These are phyloP conservation scores for Salvelinus sp. DNA, from an alignment of 2,113 vertebrate species.

Conservation along the genomic window DNA sequence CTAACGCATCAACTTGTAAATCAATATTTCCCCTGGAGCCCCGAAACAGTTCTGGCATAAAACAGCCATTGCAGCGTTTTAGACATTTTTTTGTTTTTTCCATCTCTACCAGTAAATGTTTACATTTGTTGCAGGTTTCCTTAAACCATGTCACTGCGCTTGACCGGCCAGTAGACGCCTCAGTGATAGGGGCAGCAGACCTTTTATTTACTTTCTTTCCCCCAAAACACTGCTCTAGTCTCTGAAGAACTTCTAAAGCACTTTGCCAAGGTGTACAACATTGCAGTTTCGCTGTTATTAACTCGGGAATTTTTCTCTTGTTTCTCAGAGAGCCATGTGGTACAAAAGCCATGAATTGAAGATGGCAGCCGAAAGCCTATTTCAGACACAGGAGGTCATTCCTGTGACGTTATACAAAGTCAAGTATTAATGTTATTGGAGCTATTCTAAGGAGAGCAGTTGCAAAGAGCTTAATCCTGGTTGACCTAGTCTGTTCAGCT, in stretches of 20 bases:
- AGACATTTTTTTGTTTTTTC: constrained; percentile 19
- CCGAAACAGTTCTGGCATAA: constrained; percentile 71
- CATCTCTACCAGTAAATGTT: constrained; percentile 66
- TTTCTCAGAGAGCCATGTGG: no score
- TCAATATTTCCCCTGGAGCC: constrained; percentile 75
- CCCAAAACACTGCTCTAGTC: constrained; percentile 2
- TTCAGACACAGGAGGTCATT: no score
- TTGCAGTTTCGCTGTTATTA: neutral
- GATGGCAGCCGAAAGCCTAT: no score
- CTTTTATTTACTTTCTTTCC: constrained; percentile 44
- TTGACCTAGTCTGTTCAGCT: constrained; percentile 41
- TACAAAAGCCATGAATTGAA: no score
- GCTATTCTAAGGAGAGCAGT: constrained; percentile 9
- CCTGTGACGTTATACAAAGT: no score
- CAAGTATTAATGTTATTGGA: neutral
- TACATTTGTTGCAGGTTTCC: constrained; percentile 70
- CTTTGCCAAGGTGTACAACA: neutral
- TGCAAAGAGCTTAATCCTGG: constrained; percentile 26
- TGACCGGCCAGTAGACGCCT: constrained; percentile 61
- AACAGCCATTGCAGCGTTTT: constrained; percentile 64
- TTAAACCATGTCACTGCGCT: constrained; percentile 61
- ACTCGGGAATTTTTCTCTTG: no score
- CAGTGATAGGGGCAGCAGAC: constrained; percentile 58
- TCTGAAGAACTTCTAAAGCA: neutral
- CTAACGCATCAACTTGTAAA: constrained; percentile 71